Conservation (phyloP, 2,113 vertebrate genomes). For the Eptesicus fuscus region DNA sequence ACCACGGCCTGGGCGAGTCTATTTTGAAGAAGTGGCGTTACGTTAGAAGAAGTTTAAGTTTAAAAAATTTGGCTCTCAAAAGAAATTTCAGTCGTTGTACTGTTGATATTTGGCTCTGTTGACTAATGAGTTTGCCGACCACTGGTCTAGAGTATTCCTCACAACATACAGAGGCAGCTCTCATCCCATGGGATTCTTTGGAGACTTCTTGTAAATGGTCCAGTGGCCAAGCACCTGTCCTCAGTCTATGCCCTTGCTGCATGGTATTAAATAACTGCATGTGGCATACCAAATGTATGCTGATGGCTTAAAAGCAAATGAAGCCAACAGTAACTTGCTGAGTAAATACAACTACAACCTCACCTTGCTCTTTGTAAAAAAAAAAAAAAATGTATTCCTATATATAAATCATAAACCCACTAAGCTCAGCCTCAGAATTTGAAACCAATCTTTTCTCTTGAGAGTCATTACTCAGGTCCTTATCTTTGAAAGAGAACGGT, state of each 20-base stretch:
- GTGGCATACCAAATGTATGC: not conserved
- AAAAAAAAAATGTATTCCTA: not conserved
- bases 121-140: no score
- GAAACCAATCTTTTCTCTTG: slow-evolving; percentile 44
- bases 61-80: no score
- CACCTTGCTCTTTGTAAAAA: slow-evolving; percentile 42
- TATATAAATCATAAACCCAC: slow-evolving; percentile 51
- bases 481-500: slow-evolving; percentile 52
- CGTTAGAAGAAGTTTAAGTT: no score
- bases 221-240: not conserved
- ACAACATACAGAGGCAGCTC: not conserved
- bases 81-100: no score
- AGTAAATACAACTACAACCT: slow-evolving; percentile 34
- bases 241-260: not conserved
- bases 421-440: slow-evolving; percentile 27
- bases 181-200: not conserved
- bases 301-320: not conserved
- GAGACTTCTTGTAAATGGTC: not conserved
- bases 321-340: slow-evolving; percentile 19
- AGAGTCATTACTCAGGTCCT: slow-evolving; percentile 52
- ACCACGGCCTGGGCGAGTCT: no score
- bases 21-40: no score
- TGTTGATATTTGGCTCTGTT: no score
- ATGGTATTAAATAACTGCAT: not conserved
- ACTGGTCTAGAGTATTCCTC: not conserved